A percentile compares a stretch with the other conserved stretches of the same genome.
phyloP scores from a whole-genome alignment of 2,797 vertebrate species.

The Agapornis canus region DNA sequence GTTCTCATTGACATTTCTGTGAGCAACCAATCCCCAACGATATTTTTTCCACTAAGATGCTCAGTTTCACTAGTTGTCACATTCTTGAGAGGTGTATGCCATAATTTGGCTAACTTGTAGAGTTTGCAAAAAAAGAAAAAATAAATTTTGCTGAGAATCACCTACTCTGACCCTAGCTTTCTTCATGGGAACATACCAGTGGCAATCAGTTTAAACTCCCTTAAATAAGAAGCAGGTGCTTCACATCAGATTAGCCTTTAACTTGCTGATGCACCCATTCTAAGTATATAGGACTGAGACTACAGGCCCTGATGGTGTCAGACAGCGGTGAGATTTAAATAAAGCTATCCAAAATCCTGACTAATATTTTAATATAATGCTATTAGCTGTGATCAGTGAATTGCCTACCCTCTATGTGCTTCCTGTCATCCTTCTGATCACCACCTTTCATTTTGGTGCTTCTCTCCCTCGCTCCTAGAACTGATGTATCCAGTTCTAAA shows the following conservation, averaged over 20 bases:
- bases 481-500: background rate
- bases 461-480: background rate
- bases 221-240: background rate
- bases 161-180: background rate
- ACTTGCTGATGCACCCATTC: background rate
- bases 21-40: background rate
- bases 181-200: background rate
- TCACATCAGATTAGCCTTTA: background rate
- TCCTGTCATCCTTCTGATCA: background rate
- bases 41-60: background rate
- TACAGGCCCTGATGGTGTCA: background rate
- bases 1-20: background rate
- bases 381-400: background rate
- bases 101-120: background rate
- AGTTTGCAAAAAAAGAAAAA: background rate
- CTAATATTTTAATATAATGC: background rate
- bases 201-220: background rate
- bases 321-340: background rate
- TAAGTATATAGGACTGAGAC: background rate
- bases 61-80: background rate
- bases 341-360: background rate
- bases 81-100: background rate
- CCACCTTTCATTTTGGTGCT: background rate
- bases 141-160: background rate
- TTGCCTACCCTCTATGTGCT: background rate